Percentiles rank a stretch among this genome's conserved stretches.
These are phyloP conservation scores for Oscarella lobularis DNA, from an alignment of 37 sponge, comb jelly and placozoan genomes.

Conservation along the genomic window DNA sequence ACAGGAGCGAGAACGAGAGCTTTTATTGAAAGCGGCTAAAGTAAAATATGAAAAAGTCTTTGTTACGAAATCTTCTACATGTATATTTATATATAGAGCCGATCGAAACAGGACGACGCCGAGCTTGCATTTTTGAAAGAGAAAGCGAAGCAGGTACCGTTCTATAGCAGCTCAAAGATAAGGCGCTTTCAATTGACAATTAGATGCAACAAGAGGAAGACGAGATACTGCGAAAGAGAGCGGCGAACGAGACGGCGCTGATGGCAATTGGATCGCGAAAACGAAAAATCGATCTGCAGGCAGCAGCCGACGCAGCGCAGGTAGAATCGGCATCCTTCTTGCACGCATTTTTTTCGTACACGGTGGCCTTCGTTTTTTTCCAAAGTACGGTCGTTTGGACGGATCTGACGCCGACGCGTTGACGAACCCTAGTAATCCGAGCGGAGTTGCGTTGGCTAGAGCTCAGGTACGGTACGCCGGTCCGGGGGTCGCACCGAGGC, in stretches of 20 bases:
- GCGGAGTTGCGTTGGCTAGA: not conserved
- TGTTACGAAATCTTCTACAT: too few species aligned
- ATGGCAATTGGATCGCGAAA: not conserved
- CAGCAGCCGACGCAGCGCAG: too few species aligned
- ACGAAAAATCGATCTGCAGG: too few species aligned
- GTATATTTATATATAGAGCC: not conserved
- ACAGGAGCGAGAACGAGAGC: not conserved
- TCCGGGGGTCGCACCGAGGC: too few species aligned
- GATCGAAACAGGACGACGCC: not conserved
- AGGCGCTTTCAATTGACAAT: too few species aligned
- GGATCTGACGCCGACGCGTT: not conserved
- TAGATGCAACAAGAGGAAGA: not conserved
- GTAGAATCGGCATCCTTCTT: too few species aligned
- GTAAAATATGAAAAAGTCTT: too few species aligned
- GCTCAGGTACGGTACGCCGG: not conserved
- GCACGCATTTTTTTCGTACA: too few species aligned
- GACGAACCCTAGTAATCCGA: not conserved
- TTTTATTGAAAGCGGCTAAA: not conserved
- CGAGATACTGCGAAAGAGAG: not conserved
- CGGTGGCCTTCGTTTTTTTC: too few species aligned
- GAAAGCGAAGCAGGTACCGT: constrained; percentile 1
- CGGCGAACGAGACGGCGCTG: not conserved
- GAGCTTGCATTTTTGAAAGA: not conserved
- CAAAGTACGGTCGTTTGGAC: too few species aligned
- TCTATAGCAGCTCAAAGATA: too few species aligned